Percentiles rank a stretch among this genome's conserved stretches.
These are phyloP conservation scores for Dryobates pubescens DNA, from an alignment of 2,797 vertebrate species.

Conservation along the genomic window DNA sequence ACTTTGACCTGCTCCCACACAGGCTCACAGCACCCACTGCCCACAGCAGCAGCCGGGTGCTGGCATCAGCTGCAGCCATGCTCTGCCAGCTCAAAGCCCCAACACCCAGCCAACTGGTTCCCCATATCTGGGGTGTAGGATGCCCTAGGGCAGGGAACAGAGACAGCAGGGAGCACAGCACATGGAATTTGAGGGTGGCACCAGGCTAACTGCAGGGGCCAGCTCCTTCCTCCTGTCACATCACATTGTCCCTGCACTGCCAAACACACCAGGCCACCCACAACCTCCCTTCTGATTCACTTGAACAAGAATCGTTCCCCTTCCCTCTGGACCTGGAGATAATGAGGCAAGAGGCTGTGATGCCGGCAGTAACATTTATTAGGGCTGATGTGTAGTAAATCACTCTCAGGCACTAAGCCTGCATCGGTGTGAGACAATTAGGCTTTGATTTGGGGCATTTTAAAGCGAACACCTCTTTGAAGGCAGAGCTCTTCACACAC, in stretches of 20 bases:
- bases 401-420: not conserved
- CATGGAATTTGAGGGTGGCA: not conserved
- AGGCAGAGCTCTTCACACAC: not conserved
- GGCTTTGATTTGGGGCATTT: not conserved
- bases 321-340: not conserved
- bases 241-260: not conserved
- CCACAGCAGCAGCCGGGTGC: not conserved
- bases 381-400: not conserved
- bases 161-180: not conserved
- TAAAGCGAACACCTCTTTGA: not conserved
- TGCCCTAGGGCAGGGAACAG: not conserved
- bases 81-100: not conserved
- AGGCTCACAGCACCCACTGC: not conserved
- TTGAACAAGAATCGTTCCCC: not conserved
- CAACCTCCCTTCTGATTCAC: not conserved
- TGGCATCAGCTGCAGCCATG: rapidly evolving
- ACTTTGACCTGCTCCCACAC: not conserved
- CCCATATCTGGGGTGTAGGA: no score
- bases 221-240: not conserved
- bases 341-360: constrained; percentile 14
- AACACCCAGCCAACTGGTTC: rapidly evolving
- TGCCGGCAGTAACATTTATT: not conserved
- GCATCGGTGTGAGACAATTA: not conserved
- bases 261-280: not conserved
- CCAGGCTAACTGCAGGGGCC: not conserved